Conservation (phyloP, 64 coral and sea anemone genomes). For the Exaiptasia diaphana region DNA sequence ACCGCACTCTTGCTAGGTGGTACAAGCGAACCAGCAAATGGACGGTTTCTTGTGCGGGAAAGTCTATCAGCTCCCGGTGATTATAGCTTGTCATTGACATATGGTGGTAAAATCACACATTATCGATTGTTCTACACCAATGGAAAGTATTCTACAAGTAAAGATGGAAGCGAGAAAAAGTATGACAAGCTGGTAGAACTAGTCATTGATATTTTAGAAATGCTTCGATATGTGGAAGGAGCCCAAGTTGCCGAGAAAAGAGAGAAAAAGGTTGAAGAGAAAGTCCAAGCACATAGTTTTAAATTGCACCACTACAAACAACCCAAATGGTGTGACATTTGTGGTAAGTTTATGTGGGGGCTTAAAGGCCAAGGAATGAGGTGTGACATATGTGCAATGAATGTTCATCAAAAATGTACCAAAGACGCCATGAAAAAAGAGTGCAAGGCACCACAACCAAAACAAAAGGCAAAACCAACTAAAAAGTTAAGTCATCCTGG, state of each 20-base stretch:
- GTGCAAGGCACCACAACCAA: conserved; percentile 35
- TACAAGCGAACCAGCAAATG: conserved; percentile 57
- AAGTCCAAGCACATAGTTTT: conserved; percentile 60
- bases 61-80: conserved; percentile 81
- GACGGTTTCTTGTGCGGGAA: conserved; percentile 88
- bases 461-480: conserved; percentile 44
- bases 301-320: conserved; percentile 84
- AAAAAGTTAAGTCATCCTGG: conserved; percentile 33
- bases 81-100: conserved; percentile 88
- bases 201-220: conserved; percentile 80
- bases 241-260: conserved; percentile 55
- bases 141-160: conserved; percentile 68
- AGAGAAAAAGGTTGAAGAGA: neutral
- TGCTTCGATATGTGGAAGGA: conserved; percentile 65
- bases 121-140: conserved; percentile 80
- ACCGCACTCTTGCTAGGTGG: conserved; percentile 72
- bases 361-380: conserved; percentile 88
- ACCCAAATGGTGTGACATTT: conserved; percentile 96
- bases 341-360: conserved; percentile 92
- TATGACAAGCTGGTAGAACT: conserved; percentile 72
- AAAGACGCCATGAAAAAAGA: conserved; percentile 48
- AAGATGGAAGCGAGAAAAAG: conserved; percentile 47
- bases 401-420: conserved; percentile 85
- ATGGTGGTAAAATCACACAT: conserved; percentile 79
- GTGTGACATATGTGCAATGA: conserved; percentile 78